These are phyloP conservation scores for Parapristionchus giblindavisi DNA, from an alignment of 2,888 invertebrate species.

Conservation along the genomic window DNA sequence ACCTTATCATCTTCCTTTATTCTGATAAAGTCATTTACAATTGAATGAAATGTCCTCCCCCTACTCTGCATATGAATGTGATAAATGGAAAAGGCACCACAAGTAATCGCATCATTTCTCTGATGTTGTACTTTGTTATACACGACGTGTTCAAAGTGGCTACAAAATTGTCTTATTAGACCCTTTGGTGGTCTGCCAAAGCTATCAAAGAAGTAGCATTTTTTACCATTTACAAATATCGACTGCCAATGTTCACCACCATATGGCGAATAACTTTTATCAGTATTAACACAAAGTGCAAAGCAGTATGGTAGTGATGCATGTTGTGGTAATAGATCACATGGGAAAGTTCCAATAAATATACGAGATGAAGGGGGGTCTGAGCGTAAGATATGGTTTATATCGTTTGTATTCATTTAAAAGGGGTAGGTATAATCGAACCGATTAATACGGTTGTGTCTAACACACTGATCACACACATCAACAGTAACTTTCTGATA, in stretches of 20 bases:
- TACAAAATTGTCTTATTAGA: not conserved
- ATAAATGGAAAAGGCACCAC: not conserved
- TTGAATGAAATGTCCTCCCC: not conserved
- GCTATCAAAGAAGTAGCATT: not conserved
- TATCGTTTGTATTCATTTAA: no score
- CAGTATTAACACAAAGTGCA: not conserved
- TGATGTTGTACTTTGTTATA: no score
- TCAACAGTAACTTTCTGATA: not conserved
- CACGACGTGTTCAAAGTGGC: not conserved
- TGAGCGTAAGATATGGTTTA: no score
- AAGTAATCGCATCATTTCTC: no score
- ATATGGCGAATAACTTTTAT: not conserved
- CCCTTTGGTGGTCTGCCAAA: not conserved
- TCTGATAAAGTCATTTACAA: not conserved
- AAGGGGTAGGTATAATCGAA: not conserved
- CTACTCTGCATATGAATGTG: slow-evolving; percentile 17
- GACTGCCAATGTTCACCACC: not conserved
- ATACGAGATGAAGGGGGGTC: no score
- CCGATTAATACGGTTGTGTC: not conserved
- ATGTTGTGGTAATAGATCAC: not conserved
- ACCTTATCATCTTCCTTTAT: not conserved
- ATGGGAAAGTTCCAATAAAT: no score
- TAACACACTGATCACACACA: slow-evolving; percentile 14
- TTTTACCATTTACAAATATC: not conserved
- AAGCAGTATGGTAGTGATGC: not conserved